Conservation (phyloP, 1,140 invertebrate genomes). For the Piezodorus guildinii region DNA sequence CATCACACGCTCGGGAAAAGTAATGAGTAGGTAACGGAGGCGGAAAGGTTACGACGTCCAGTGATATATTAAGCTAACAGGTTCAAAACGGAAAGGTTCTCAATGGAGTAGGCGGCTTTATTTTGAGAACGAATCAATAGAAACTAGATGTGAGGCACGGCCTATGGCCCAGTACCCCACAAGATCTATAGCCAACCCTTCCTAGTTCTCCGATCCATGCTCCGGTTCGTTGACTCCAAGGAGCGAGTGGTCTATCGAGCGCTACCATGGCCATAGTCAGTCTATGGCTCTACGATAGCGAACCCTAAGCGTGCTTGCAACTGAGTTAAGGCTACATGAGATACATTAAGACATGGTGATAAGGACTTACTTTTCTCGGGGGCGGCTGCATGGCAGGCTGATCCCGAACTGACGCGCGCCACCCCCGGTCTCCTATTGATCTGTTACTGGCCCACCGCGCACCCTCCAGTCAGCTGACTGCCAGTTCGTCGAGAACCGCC, state of each 20-base stretch:
- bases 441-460: background rate
- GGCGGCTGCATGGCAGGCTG: slow-evolving; percentile 53
- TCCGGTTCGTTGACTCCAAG: background rate
- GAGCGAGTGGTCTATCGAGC: background rate
- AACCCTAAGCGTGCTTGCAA: background rate
- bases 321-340: background rate
- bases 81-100: too few relatives aligned
- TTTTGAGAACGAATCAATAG: too few relatives aligned
- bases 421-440: background rate
- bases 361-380: slow-evolving; percentile 54
- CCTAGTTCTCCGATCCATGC: too few relatives aligned
- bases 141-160: too few relatives aligned
- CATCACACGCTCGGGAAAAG: too few relatives aligned
- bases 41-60: too few relatives aligned
- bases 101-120: too few relatives aligned
- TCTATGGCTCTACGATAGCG: background rate
- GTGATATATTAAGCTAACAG: too few relatives aligned
- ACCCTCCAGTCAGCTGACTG: slow-evolving; percentile 2
- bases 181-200: too few relatives aligned
- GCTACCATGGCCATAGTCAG: background rate
- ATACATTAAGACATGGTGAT: background rate
- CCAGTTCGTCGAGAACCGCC: background rate
- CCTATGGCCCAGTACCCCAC: too few relatives aligned
- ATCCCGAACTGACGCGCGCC: slow-evolving; percentile 7
- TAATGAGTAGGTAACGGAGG: too few relatives aligned